phyloP scores from a whole-genome alignment of 2,113 vertebrate genomes.

The Vulpes lagopus region DNA sequence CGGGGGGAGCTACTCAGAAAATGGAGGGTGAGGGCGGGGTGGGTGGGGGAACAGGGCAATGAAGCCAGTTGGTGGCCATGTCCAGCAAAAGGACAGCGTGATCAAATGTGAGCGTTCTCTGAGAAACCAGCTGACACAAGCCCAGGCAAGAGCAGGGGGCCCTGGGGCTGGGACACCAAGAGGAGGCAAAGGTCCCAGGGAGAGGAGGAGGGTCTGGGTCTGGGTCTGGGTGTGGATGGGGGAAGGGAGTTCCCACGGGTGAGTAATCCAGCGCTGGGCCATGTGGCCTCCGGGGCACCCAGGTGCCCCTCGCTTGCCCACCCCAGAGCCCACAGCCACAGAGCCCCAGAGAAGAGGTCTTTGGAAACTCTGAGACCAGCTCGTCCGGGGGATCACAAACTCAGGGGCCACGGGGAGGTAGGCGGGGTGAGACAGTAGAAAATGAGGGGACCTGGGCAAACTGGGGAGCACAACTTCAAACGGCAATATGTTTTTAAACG shows the following conservation, averaged over 20 bases:
- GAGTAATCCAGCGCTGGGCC: rapidly evolving
- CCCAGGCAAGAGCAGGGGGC: rapidly evolving
- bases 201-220: neutral
- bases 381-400: neutral
- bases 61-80: too few species aligned
- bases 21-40: rapidly evolving
- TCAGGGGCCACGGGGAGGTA: neutral
- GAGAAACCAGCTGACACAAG: neutral
- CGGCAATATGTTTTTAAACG: neutral
- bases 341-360: neutral
- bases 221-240: too few species aligned
- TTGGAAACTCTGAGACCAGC: neutral
- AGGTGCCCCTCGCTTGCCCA: neutral
- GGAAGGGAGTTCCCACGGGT: neutral
- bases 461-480: too few species aligned
- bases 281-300: neutral
- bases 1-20: neutral
- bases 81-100: rapidly evolving
- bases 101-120: neutral
- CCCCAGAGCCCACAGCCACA: neutral
- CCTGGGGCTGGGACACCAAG: rapidly evolving
- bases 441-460: neutral
- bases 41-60: too few species aligned
- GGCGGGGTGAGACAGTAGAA: neutral
- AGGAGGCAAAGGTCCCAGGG: neutral